Percentiles rank a stretch among this genome's conserved stretches.
Conservation (phyloP, 2,113 vertebrate species). For the Alexandromys fortis region DNA sequence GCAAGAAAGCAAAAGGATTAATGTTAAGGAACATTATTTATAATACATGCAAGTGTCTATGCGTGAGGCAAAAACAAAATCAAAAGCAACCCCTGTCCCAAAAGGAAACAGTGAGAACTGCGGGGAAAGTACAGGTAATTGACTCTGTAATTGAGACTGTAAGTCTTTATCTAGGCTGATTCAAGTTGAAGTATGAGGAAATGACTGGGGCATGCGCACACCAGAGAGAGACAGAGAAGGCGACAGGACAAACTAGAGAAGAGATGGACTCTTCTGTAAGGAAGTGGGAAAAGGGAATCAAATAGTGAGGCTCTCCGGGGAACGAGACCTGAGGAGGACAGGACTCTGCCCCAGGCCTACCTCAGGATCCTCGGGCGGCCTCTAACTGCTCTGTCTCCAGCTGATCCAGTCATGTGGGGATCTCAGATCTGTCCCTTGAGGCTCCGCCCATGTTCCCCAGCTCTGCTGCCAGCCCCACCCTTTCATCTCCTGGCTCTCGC, state of each 20-base stretch:
- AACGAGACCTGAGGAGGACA: background rate
- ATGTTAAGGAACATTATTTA: slow-evolving; percentile 22
- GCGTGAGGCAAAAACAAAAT: background rate
- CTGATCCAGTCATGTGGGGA: background rate
- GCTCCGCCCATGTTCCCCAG: slow-evolving; percentile 48
- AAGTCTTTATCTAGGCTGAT: background rate
- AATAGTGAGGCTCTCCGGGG: background rate
- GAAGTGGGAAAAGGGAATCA: background rate
- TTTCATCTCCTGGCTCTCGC: background rate
- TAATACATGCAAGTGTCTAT: background rate
- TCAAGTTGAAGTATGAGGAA: slow-evolving; percentile 43
- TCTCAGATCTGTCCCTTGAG: background rate
- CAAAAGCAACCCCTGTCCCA: background rate
- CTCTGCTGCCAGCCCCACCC: background rate
- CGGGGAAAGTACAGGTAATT: background rate
- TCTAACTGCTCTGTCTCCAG: background rate
- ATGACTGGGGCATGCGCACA: background rate
- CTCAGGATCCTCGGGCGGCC: background rate
- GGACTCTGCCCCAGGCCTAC: background rate
- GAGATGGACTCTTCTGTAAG: background rate
- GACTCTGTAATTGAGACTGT: background rate
- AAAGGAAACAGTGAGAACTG: background rate
- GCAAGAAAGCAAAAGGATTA: background rate
- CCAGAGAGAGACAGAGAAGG: background rate
- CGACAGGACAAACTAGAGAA: background rate